Base-by-base conservation (phyloP, 2,113 vertebrate species). In the Corythoichthys intestinalis region DNA sequence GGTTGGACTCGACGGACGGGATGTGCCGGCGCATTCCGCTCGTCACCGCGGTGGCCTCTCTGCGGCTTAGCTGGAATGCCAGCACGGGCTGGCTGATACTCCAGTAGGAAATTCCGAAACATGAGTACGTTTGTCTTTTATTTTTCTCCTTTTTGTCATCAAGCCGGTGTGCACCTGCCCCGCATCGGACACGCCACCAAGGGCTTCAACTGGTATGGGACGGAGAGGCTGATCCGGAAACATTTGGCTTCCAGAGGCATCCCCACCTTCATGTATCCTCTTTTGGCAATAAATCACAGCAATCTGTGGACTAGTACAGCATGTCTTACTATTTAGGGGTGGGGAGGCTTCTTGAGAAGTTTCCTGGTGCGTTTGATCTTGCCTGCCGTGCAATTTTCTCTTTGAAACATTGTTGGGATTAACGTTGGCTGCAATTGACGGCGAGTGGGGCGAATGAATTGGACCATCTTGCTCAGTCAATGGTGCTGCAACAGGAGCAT, bases 161-260 rank as follows among this genome's bases (percentile, higher is more conserved):
- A 78, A 98, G 96, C 95, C 13, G 93, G 95, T 5, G 94, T 98
- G 52, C 96, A 98, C 79, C 93, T 98, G 59, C 96, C 96, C 66
- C 94, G 95, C 10, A 95, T 98, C 0, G 96, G 96, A 7, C 91
- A 98, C 28, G 85, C 95, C 67, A 96, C 95, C 0, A 93, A 89
- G 87, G 94, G 84, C 61, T 98, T 98, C 87, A 98, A 98, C 91
- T 98, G 96, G 96, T 98, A 98, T 0, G 95, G 95, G 59, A 98
- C 95, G 0, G 96, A 98, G 84, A 88, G 95, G 46, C 94, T 98
- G 57, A 93, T 98, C 87, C 91, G 90, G 74, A 98, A 98, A 65
- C 84, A 96, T 64, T 87, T 98, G 82, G 89, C 94, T 20, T 67
- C 93, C 44, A 89, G 84, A 77, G 93, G 94, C 3, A 76, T 97